These are phyloP conservation scores for Drosophila trichaetosa DNA, from an alignment of 2,888 invertebrate species.

Conservation along the genomic window DNA sequence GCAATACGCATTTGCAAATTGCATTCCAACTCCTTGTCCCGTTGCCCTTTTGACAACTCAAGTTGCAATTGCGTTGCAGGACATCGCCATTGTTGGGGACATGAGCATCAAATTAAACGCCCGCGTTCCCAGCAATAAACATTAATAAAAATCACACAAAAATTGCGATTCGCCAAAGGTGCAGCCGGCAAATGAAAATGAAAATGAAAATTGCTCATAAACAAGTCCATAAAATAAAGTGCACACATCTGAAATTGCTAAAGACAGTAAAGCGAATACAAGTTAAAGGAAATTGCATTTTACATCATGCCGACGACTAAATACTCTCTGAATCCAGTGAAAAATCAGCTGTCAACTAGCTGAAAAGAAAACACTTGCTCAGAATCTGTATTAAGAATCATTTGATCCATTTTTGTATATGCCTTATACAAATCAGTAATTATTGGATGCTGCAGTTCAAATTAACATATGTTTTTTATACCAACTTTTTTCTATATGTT, in stretches of 20 bases:
- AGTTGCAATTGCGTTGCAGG: constrained; percentile 60
- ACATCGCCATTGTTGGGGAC: constrained; percentile 29
- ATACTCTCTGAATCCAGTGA: neutral
- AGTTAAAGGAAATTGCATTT: neutral
- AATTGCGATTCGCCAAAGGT: constrained; percentile 67
- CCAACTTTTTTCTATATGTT: neutral
- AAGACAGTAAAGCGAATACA: constrained; percentile 46
- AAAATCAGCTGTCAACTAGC: neutral
- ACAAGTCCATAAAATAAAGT: constrained; percentile 80
- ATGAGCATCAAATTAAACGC: constrained; percentile 72
- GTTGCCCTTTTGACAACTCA: constrained; percentile 18
- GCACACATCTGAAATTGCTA: constrained; percentile 65
- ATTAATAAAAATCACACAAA: constrained; percentile 79
- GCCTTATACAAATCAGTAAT: neutral
- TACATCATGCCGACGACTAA: fast-evolving
- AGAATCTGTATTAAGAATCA: neutral
- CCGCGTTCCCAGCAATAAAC: constrained; percentile 63
- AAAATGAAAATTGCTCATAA: constrained; percentile 68
- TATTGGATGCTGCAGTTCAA: neutral
- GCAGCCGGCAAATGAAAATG: constrained; percentile 53
- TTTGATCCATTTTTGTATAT: neutral
- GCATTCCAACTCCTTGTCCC: constrained; percentile 50
- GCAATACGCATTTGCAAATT: constrained; percentile 74
- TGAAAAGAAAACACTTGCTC: neutral
- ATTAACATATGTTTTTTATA: neutral